Evolutionary conservation across 2,113 vertebrate genomes (phyloP).

Genomic region (Heterocephalus glaber): DNA sequence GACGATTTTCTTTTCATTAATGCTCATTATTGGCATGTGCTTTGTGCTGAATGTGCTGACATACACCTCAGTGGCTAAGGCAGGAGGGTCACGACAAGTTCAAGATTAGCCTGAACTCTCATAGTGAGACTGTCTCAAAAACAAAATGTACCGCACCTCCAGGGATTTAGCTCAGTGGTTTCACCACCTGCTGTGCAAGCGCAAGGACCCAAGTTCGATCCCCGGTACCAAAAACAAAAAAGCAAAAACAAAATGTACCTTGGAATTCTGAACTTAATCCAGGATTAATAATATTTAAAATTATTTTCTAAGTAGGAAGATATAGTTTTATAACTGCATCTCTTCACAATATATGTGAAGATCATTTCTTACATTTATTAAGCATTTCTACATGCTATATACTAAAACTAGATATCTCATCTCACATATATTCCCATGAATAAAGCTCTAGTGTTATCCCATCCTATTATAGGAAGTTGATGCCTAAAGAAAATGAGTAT

Average conservation of each 20-base stretch:
- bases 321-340: neutral
- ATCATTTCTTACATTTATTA: neutral
- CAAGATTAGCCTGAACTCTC: neutral
- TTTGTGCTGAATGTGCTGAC: neutral
- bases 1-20: conserved; percentile 2
- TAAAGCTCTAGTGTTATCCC: neutral
- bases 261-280: neutral
- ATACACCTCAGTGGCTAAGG: neutral
- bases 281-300: neutral
- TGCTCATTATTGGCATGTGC: neutral
- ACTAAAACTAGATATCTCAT: neutral
- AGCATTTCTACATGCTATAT: neutral
- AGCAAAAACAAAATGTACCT: neutral
- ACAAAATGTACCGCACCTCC: neutral
- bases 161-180: no score
- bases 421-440: neutral
- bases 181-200: no score
- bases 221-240: no score
- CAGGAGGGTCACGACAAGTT: neutral
- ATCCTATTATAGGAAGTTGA: conserved; percentile 3
- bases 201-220: no score
- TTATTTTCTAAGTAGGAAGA: neutral
- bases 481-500: neutral
- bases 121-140: neutral
- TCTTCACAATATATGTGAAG: neutral